Percentiles rank a stretch among this genome's conserved stretches.
Evolutionary conservation across 2,113 vertebrate genomes (phyloP).

Genomic region (Falco punctatus): DNA sequence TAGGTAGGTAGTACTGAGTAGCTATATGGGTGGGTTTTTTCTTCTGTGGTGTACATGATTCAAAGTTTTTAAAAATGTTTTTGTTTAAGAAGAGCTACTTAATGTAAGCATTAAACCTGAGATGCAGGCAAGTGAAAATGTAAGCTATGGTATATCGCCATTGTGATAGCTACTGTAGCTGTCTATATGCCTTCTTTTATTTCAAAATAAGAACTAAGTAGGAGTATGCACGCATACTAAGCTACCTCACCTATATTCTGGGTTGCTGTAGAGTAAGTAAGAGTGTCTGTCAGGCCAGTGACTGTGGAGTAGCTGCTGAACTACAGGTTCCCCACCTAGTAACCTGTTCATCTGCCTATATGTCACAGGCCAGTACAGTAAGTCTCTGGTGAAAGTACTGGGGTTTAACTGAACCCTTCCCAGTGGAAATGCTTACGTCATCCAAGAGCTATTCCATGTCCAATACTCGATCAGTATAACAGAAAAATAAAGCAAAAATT

Average conservation of each 20-base stretch:
- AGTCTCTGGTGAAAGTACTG: neutral
- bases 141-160: neutral
- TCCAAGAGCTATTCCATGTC: neutral
- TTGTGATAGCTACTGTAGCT: neutral
- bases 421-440: neutral
- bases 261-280: neutral
- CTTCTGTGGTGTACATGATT: neutral
- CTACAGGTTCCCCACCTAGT: neutral
- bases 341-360: neutral
- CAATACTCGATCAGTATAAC: neutral
- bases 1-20: neutral
- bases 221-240: neutral
- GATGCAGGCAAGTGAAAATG: neutral
- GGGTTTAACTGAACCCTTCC: neutral
- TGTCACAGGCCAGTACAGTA: neutral
- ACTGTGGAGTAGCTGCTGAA: neutral
- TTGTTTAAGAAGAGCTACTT: neutral
- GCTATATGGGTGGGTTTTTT: rapidly evolving
- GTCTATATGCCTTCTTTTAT: neutral
- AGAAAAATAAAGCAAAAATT: neutral
- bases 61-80: neutral
- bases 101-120: neutral
- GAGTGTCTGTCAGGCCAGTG: neutral
- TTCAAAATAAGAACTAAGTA: neutral
- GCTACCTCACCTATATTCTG: neutral